phyloP scores from a whole-genome alignment of 2,888 invertebrate genomes.

The Rhimphoctona megacephalus region DNA sequence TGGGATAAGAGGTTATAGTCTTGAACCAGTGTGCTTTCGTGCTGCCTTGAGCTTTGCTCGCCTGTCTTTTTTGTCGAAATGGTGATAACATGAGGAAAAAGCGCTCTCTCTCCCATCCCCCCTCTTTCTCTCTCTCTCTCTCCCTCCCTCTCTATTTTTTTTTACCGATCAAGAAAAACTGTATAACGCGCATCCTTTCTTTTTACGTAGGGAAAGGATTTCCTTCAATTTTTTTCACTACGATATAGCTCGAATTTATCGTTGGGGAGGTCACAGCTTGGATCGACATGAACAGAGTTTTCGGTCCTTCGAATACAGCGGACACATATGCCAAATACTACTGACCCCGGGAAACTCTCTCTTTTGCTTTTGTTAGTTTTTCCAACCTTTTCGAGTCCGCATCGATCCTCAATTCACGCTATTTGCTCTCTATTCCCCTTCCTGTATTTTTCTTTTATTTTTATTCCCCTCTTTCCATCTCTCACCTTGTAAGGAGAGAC shows the following conservation, averaged over 20 bases:
- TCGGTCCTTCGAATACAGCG: conserved; percentile 51
- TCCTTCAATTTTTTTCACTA: conserved; percentile 67
- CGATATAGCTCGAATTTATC: conserved; percentile 78
- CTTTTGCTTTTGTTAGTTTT: conserved; percentile 70
- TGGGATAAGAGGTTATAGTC: conserved; percentile 35
- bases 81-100: neutral
- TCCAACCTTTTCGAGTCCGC: conserved; percentile 64
- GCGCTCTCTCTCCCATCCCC: neutral
- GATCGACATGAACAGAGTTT: conserved; percentile 77
- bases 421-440: conserved; percentile 26
- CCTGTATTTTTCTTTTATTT: neutral
- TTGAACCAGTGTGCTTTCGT: neutral
- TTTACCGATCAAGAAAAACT: conserved; percentile 56
- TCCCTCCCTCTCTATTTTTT: neutral
- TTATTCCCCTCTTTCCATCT: conserved; percentile 1
- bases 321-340: conserved; percentile 43
- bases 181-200: conserved; percentile 58
- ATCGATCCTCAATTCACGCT: conserved; percentile 37
- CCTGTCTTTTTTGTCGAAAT: too few species aligned
- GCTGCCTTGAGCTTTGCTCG: neutral
- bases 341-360: conserved; percentile 61
- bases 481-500: conserved; percentile 30
- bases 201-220: conserved; percentile 55
- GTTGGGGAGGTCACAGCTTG: conserved; percentile 79
- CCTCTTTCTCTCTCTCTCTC: neutral